Base-by-base conservation (phyloP, 2,888 invertebrate species). In the Cephus rjabovi region DNA sequence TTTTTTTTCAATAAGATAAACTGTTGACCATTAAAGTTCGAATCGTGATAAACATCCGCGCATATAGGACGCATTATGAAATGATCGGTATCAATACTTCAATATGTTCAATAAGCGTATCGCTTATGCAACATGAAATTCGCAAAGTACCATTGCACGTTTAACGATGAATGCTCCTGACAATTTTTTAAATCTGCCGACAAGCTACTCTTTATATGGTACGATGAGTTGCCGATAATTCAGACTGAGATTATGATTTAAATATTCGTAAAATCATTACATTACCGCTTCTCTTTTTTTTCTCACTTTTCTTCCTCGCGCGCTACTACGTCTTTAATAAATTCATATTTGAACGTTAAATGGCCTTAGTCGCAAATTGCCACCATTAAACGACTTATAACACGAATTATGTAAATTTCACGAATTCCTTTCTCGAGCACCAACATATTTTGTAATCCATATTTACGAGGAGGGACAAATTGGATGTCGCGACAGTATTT, bases 201-300 rank as follows among this genome's bases (percentile, higher is more conserved):
- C 56, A 23, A 56, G 56, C 23, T 56, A 23, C 56, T 56, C 56
- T 23, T 23, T 56, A 56, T 56, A 56, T 15, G 56, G 23, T 56
- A 23, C 56, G 56, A 56, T 56, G 56, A 56, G 30, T 31, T 23
- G 71, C 9, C 31, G 34, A 33, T 71, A 71, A 71, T 71, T 31
- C 71, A 34, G 71, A 71, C 3, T 6, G 30, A 31, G 71, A 71
- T 31, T n/a, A 34, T 71, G 34, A 71, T 71, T 71, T 71, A 71
- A 71, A 71, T 71, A 71, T 71, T 71, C 71, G 34, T 34, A 34
- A 71, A 71, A 71, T 31, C 31, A 31, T 71, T 71, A 23, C 71
- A 34, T 71, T 30, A 71, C 71, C 23, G 6, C 71, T 34, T 30
- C 34, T n/a, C 3, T 33, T 71, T 33, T 33, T 33, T 71, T 71